phyloP scores from a whole-genome alignment of 2,888 invertebrate genomes.

The Rosalia funebris region DNA sequence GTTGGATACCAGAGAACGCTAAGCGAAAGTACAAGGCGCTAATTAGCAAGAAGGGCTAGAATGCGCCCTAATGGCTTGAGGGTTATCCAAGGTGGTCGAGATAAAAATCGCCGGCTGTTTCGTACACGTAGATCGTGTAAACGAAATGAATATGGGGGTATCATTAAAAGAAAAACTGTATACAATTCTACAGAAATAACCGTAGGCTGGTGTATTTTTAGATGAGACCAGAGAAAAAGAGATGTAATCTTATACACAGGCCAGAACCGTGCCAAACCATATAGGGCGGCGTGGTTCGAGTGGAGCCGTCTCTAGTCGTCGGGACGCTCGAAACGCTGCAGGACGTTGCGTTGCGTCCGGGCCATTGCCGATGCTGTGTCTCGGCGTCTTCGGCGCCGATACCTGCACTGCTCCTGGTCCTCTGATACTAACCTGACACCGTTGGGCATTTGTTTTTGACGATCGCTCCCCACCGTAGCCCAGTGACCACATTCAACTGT shows the following conservation, averaged over 20 bases:
- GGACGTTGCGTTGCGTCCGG: conserved; percentile 6
- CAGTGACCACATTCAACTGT: conserved; percentile 51
- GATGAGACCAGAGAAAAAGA: conserved; percentile 63
- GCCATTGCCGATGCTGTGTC: neutral
- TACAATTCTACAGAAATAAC: conserved; percentile 64
- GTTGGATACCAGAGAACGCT: too few species aligned
- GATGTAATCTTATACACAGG: conserved; percentile 65
- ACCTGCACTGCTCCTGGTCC: conserved; percentile 20
- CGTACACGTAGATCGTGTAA: conserved; percentile 32
- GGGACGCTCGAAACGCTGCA: conserved; percentile 45
- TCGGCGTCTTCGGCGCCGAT: conserved; percentile 9
- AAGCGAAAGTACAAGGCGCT: too few species aligned
- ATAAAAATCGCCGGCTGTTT: too few species aligned
- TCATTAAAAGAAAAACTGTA: conserved; percentile 61
- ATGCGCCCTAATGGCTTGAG: too few species aligned
- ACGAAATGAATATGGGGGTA: conserved; percentile 57
- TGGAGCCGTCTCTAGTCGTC: conserved; percentile 55
- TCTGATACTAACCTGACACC: conserved; percentile 32
- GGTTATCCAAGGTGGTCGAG: too few species aligned
- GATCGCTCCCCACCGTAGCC: conserved; percentile 41
- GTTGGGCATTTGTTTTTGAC: conserved; percentile 33
- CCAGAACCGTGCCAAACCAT: conserved; percentile 64
- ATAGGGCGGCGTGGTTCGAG: conserved; percentile 63
- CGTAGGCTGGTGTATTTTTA: conserved; percentile 63
- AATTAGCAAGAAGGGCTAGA: too few species aligned